Conservation (phyloP, 2,797 vertebrate genomes). For the Molothrus ater region DNA sequence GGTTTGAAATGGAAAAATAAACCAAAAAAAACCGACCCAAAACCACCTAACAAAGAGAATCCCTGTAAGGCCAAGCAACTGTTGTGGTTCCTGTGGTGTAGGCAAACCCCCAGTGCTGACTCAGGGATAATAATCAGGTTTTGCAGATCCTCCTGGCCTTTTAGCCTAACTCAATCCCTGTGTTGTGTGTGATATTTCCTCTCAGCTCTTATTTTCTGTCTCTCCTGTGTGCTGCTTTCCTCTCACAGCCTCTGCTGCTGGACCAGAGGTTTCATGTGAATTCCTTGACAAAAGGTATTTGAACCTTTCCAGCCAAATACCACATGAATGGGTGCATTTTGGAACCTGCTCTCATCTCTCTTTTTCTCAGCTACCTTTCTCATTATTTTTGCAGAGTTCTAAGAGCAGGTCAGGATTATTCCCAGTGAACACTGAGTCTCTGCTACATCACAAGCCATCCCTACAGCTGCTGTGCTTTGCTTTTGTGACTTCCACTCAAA, state of each 20-base stretch:
- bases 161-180: neutral
- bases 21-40: too few relatives aligned
- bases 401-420: neutral
- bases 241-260: neutral
- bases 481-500: neutral
- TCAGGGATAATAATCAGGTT: neutral
- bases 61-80: neutral
- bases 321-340: neutral
- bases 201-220: neutral
- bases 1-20: neutral
- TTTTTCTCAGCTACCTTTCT: neutral
- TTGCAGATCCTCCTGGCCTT: neutral
- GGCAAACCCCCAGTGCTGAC: neutral
- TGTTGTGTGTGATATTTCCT: neutral
- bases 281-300: neutral
- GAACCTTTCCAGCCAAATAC: neutral
- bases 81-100: neutral
- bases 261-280: neutral
- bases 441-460: neutral
- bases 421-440: accelerated
- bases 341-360: neutral
- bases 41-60: neutral
- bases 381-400: neutral
- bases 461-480: neutral
- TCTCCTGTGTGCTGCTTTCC: neutral